phyloP scores from a whole-genome alignment of 2,113 vertebrate species.

The Psilopogon haemacephalus region DNA sequence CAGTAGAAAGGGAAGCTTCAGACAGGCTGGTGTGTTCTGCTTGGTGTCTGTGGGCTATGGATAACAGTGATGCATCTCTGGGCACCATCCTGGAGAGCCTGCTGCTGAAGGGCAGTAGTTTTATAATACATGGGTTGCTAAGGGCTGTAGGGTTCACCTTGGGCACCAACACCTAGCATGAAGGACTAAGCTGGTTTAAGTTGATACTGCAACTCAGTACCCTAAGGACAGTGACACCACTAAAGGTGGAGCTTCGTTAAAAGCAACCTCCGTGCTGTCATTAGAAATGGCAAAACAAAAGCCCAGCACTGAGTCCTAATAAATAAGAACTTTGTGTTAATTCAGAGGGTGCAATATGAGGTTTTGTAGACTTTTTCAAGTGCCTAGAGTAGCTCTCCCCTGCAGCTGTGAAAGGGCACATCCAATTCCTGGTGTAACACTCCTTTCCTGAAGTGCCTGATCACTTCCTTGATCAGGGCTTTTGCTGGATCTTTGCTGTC shows the following conservation, averaged over 20 bases:
- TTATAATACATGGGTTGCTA: background rate
- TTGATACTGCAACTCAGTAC: background rate
- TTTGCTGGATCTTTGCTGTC: background rate
- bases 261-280: background rate
- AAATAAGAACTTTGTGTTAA: background rate
- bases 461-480: background rate
- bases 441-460: background rate
- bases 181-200: background rate
- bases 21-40: background rate
- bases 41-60: background rate
- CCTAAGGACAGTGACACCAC: background rate
- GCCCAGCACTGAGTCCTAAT: background rate
- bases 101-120: background rate
- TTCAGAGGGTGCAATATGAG: background rate
- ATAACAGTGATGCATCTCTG: background rate
- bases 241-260: background rate
- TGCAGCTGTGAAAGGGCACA: background rate
- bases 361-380: background rate
- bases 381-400: background rate
- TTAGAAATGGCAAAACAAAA: background rate
- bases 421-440: background rate
- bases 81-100: background rate
- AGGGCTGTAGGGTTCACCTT: background rate
- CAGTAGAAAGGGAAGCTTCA: background rate
- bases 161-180: background rate